A percentile compares a stretch with the other conserved stretches of the same genome.
These are phyloP conservation scores for Ostrea edulis DNA, from an alignment of 1,140 invertebrate genomes.

Conservation along the genomic window DNA sequence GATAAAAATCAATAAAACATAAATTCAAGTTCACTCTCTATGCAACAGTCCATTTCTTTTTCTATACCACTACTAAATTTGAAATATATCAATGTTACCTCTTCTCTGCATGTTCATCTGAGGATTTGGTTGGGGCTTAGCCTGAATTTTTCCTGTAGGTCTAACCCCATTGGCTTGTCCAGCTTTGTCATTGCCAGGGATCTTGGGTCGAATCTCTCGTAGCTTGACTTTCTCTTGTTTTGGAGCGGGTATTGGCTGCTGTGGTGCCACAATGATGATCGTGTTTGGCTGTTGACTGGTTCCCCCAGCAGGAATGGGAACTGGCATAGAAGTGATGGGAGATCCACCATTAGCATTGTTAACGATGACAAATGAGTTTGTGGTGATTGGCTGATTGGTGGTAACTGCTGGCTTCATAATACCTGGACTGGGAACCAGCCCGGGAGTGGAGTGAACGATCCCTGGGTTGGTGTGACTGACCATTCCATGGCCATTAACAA, in stretches of 20 bases:
- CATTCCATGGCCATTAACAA: not conserved
- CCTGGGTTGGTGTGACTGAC: not conserved
- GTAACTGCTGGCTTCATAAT: not conserved
- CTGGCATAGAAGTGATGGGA: not conserved
- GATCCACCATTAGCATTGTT: not conserved
- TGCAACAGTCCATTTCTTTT: too few species aligned
- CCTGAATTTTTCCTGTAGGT: not conserved
- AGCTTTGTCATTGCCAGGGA: constrained; percentile 1
- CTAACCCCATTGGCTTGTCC: not conserved
- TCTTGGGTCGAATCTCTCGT: constrained; percentile 23
- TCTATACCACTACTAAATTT: too few species aligned
- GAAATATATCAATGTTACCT: not conserved
- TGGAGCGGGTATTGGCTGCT: not conserved
- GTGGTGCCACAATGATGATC: constrained; percentile 44
- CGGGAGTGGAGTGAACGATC: not conserved
- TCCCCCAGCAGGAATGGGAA: not conserved
- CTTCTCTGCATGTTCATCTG: not conserved
- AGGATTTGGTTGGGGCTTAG: not conserved
- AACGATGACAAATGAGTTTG: constrained; percentile 38
- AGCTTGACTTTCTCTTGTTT: constrained; percentile 14
- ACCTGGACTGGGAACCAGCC: not conserved
- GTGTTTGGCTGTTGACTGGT: constrained; percentile 25
- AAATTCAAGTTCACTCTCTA: not conserved
- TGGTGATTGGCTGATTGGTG: constrained; percentile 26
- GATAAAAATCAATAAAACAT: not conserved